Conservation (phyloP, 2,113 vertebrate genomes). For the Albula glossodonta region DNA sequence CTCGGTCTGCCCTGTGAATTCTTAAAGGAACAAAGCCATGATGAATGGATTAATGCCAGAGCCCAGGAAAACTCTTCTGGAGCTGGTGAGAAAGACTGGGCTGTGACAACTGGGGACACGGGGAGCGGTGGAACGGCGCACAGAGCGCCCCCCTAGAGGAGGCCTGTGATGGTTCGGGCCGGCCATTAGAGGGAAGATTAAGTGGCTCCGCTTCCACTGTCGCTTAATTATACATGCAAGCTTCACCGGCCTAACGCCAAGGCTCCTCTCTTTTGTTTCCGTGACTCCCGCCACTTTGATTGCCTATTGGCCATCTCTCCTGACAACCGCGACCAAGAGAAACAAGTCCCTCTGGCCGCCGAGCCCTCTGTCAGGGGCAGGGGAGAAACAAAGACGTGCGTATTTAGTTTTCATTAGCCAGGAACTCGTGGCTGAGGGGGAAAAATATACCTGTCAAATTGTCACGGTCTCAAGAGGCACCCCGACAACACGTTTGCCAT, state of each 20-base stretch:
- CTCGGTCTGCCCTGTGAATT: slow-evolving; percentile 75
- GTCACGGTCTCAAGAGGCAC: slow-evolving; percentile 73
- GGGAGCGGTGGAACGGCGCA: slow-evolving; percentile 74
- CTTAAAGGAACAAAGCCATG: slow-evolving; percentile 78
- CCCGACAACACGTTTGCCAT: slow-evolving; percentile 76
- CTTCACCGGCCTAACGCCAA: slow-evolving; percentile 65
- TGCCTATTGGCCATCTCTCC: slow-evolving; percentile 92
- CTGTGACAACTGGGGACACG: slow-evolving; percentile 80
- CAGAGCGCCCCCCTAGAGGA: slow-evolving; percentile 64
- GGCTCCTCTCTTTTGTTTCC: slow-evolving; percentile 76
- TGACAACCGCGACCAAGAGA: slow-evolving; percentile 86
- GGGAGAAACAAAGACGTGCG: slow-evolving; percentile 71
- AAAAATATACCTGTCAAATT: slow-evolving; percentile 84
- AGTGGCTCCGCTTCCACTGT: slow-evolving; percentile 79
- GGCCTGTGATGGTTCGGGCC: slow-evolving; percentile 77
- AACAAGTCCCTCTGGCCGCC: slow-evolving; percentile 87
- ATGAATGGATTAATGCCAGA: slow-evolving; percentile 81
- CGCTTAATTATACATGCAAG: slow-evolving; percentile 92
- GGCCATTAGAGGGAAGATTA: slow-evolving; percentile 89
- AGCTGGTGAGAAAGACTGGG: slow-evolving; percentile 79
- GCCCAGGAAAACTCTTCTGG: slow-evolving; percentile 71
- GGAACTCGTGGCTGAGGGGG: slow-evolving; percentile 81
- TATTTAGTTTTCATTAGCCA: slow-evolving; percentile 93
- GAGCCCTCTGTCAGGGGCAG: slow-evolving; percentile 77
- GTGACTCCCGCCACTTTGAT: slow-evolving; percentile 79